Conservation (phyloP, 37 sponge, comb jelly and placozoan species). For the Oopsacas minuta region DNA sequence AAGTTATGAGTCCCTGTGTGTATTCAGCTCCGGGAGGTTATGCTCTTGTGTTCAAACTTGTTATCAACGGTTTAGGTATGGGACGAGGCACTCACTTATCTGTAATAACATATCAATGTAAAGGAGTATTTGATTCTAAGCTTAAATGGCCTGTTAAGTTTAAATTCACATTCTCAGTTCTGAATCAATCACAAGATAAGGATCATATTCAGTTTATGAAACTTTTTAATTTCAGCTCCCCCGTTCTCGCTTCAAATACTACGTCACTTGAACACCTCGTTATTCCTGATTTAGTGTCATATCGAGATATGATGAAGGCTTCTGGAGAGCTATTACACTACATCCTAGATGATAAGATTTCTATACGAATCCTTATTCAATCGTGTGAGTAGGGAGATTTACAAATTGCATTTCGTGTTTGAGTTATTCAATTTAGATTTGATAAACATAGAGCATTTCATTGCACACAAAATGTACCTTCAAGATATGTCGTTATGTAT, state of each 20-base stretch:
- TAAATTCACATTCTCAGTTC: not conserved
- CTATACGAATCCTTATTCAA: not conserved
- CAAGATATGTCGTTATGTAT: too few relatives aligned
- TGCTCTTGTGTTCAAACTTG: not conserved
- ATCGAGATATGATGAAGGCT: not conserved
- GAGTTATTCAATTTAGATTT: too few relatives aligned
- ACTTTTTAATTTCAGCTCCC: not conserved
- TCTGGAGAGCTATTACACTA: slow-evolving; percentile 4
- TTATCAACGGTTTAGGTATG: not conserved
- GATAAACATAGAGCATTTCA: too few relatives aligned
- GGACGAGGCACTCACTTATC: not conserved
- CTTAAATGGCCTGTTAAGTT: slow-evolving; percentile 4
- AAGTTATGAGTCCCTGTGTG: not conserved
- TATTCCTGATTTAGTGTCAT: not conserved
- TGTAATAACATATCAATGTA: not conserved
- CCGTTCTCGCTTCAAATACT: not conserved
- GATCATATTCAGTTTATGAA: not conserved
- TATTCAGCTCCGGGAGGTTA: not conserved
- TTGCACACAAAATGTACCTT: too few relatives aligned
- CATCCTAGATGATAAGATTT: not conserved
- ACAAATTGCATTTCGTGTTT: not conserved
- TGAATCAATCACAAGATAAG: not conserved
- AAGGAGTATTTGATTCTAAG: not conserved
- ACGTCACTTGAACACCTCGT: not conserved
- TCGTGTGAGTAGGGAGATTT: not conserved